These are phyloP conservation scores for Dromococcyx pavoninus DNA, from an alignment of 2,797 vertebrate species.

Conservation along the genomic window DNA sequence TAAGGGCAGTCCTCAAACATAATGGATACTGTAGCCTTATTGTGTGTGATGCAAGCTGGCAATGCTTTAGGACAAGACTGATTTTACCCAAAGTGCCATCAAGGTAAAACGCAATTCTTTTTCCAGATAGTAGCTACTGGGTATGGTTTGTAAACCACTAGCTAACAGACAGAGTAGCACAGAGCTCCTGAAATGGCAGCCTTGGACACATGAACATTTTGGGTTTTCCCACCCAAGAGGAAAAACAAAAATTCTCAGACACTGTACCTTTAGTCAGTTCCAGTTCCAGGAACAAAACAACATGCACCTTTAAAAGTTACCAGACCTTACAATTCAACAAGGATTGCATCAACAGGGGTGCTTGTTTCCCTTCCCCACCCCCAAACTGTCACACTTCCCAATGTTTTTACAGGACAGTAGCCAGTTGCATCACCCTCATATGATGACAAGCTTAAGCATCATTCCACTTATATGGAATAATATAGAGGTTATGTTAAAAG, in stretches of 20 bases:
- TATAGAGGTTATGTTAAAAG: background rate
- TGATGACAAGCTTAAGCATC: background rate
- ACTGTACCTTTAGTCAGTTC: background rate
- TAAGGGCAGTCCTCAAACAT: background rate
- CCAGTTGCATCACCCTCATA: background rate
- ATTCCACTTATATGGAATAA: background rate
- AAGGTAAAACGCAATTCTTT: background rate
- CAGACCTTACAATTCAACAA: background rate
- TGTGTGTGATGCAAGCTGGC: background rate
- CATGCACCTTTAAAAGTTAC: background rate
- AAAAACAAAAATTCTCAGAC: background rate
- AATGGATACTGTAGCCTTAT: background rate
- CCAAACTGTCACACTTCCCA: background rate
- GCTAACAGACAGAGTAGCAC: background rate
- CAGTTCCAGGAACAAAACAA: background rate
- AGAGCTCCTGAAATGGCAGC: background rate
- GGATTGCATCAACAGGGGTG: background rate
- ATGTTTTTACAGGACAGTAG: background rate
- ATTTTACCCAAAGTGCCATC: background rate
- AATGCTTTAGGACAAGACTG: background rate
- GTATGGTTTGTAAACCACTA: background rate
- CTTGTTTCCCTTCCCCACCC: background rate
- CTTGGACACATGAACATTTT: background rate
- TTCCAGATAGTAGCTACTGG: background rate
- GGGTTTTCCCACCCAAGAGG: background rate